Conservation (phyloP, 2,113 vertebrate genomes). For the Hystrix cristata region DNA sequence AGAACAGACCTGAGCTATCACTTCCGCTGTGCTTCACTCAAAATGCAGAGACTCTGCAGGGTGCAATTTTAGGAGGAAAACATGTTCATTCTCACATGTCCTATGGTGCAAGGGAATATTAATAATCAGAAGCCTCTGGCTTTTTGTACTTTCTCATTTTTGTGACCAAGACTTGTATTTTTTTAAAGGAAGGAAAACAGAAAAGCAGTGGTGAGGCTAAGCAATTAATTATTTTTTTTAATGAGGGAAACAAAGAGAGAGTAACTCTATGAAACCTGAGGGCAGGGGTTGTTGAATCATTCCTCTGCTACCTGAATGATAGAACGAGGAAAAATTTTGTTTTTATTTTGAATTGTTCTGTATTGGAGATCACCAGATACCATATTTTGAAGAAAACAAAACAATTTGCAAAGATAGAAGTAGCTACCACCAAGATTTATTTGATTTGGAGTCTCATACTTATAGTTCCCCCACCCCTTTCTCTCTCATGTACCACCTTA, state of each 20-base stretch:
- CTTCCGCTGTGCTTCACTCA: background rate
- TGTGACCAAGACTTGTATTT: constrained; percentile 61
- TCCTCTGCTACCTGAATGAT: background rate
- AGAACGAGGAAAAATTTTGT: background rate
- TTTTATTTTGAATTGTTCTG: background rate
- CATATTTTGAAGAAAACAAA: constrained; percentile 15
- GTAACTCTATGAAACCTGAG: background rate
- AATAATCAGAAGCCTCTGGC: constrained; percentile 62
- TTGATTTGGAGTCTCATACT: background rate
- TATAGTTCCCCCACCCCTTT: no score
- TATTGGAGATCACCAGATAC: background rate
- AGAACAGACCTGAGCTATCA: background rate
- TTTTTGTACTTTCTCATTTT: constrained; percentile 29
- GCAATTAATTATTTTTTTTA: constrained; percentile 52
- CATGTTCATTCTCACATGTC: background rate
- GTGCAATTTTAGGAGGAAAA: background rate
- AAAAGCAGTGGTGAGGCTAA: background rate
- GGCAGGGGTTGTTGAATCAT: background rate
- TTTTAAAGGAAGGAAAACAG: constrained; percentile 43
- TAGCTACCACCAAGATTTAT: background rate
- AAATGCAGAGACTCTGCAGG: background rate
- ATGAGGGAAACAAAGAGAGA: constrained; percentile 60
- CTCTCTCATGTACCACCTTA: background rate
- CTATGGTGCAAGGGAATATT: constrained; percentile 53
- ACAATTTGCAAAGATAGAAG: background rate